Evolutionary conservation across 2,888 invertebrate genomes (phyloP).

Genomic region (Dione juno): DNA sequence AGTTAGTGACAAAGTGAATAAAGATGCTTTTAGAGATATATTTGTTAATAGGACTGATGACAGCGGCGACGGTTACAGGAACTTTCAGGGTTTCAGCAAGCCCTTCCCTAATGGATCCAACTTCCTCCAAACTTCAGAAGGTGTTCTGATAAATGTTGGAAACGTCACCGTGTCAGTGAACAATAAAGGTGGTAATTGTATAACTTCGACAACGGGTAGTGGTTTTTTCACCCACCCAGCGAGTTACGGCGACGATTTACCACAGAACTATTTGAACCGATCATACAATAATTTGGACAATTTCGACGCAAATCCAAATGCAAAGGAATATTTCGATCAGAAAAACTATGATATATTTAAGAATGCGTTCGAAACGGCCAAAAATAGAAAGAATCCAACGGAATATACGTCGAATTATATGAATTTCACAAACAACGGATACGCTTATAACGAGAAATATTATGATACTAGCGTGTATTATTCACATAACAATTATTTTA

Average conservation of each 20-base stretch:
- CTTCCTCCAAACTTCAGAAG: slow-evolving; percentile 79
- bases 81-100: slow-evolving; percentile 73
- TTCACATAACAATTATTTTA: slow-evolving; percentile 61
- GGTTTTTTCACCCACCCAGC: slow-evolving; percentile 78
- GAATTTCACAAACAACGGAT: slow-evolving; percentile 58
- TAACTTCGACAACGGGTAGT: slow-evolving; percentile 84
- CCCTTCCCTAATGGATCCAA: slow-evolving; percentile 79
- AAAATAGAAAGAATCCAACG: slow-evolving; percentile 58
- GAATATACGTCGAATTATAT: slow-evolving; percentile 54
- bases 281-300: slow-evolving; percentile 49
- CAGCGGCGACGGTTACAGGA: slow-evolving; percentile 68
- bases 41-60: slow-evolving; percentile 72
- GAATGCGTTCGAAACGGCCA: slow-evolving; percentile 82
- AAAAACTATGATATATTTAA: slow-evolving; percentile 84
- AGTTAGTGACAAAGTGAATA: slow-evolving; percentile 74
- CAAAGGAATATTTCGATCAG: slow-evolving; percentile 73
- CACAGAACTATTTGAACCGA: slow-evolving; percentile 61
- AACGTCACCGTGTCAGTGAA: slow-evolving; percentile 90
- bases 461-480: slow-evolving; percentile 60
- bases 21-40: slow-evolving; percentile 79
- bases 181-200: slow-evolving; percentile 88
- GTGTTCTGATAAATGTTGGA: slow-evolving; percentile 88
- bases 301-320: slow-evolving; percentile 51
- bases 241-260: slow-evolving; percentile 67
- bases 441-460: slow-evolving; percentile 62